Percentiles rank a stretch among this genome's conserved stretches.
Evolutionary conservation across 2,113 vertebrate genomes (phyloP).

Genomic region (Hemibagrus wyckioides): DNA sequence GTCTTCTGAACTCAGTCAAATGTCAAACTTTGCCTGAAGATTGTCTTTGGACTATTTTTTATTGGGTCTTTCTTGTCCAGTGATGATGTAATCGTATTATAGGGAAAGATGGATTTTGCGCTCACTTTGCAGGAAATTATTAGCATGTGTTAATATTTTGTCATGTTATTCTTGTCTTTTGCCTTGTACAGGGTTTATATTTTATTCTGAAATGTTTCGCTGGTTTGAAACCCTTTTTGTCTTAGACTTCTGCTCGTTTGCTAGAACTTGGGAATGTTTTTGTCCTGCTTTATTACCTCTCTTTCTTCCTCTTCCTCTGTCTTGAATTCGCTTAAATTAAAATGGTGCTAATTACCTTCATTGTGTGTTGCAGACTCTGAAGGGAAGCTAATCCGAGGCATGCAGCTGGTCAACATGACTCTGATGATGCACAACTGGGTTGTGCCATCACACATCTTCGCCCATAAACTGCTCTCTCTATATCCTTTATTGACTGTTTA

Average conservation of each 20-base stretch:
- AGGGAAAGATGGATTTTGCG: not conserved
- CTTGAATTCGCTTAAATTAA: not conserved
- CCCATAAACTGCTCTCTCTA: slow-evolving; percentile 74
- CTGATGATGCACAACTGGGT: slow-evolving; percentile 83
- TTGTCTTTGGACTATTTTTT: slow-evolving; percentile 25
- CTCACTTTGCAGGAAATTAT: not conserved
- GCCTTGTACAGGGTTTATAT: not conserved
- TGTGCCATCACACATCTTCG: slow-evolving; percentile 73
- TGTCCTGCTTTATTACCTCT: slow-evolving; percentile 32
- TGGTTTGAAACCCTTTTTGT: not conserved
- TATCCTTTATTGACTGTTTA: slow-evolving; percentile 67
- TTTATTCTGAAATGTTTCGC: not conserved
- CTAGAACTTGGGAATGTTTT: slow-evolving; percentile 38
- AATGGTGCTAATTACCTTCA: not conserved
- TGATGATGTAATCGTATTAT: slow-evolving; percentile 42
- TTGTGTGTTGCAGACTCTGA: slow-evolving; percentile 68
- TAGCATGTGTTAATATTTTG: not conserved
- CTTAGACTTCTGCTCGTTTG: not conserved
- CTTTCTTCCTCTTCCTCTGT: not conserved
- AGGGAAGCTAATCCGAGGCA: slow-evolving; percentile 67
- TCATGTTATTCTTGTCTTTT: slow-evolving; percentile 15
- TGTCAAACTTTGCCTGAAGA: not conserved
- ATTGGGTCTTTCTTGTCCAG: slow-evolving; percentile 23
- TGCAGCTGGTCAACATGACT: slow-evolving; percentile 75
- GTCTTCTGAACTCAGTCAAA: not conserved